Evolutionary conservation across 1,140 invertebrate genomes (phyloP).

Genomic region (Spodoptera frugiperda): DNA sequence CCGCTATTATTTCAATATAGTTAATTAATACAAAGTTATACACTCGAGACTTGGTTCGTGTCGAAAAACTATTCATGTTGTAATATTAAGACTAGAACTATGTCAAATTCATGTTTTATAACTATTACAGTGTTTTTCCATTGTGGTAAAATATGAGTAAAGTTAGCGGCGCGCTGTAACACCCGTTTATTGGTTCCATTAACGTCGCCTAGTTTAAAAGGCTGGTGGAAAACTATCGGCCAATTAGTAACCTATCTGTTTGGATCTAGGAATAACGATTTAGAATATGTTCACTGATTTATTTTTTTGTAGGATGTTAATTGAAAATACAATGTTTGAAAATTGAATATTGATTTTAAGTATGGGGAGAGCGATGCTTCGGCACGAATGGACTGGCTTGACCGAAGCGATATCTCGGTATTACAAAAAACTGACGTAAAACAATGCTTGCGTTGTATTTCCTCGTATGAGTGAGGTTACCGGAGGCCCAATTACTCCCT

Average conservation of each 20-base stretch:
- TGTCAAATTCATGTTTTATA: constrained; percentile 32
- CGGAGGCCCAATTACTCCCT: too few species aligned
- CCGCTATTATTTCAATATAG: constrained; percentile 3
- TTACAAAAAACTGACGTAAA: too few species aligned
- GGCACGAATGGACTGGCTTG: too few species aligned
- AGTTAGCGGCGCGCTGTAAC: constrained; percentile 3
- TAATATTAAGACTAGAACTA: constrained; percentile 12
- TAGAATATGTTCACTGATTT: not conserved
- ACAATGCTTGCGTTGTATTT: too few species aligned
- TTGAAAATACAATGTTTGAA: too few species aligned
- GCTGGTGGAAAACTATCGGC: not conserved
- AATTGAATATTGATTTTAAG: too few species aligned
- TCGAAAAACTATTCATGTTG: constrained; percentile 8
- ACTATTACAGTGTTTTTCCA: constrained; percentile 9
- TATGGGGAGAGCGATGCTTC: too few species aligned
- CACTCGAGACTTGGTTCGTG: constrained; percentile 39
- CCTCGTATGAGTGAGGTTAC: too few species aligned
- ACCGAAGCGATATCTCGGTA: too few species aligned
- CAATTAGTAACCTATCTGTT: not conserved
- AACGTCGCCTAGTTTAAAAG: constrained; percentile 3
- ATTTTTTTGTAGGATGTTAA: not conserved
- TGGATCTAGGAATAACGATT: not conserved
- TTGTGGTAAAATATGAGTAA: not conserved
- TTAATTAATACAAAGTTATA: constrained; percentile 38
- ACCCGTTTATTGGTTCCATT: constrained; percentile 19